Percentiles rank a stretch among this genome's conserved stretches.
phyloP scores from a whole-genome alignment of 2,113 vertebrate species.

The Haemorhous mexicanus region DNA sequence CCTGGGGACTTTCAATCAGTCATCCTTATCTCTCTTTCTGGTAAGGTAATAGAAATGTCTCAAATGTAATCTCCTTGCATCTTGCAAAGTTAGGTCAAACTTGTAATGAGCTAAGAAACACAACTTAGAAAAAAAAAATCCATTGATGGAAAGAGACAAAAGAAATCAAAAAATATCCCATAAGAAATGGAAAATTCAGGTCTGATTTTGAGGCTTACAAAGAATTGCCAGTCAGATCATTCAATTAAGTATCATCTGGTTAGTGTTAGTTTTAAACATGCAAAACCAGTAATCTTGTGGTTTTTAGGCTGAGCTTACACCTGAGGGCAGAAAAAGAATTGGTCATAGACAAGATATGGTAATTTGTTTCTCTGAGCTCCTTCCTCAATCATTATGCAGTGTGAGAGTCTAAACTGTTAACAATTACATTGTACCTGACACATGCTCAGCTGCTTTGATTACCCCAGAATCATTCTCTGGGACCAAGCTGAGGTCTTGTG shows the following conservation, averaged over 20 bases:
- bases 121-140: not conserved
- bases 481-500: not conserved
- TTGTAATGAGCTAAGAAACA: not conserved
- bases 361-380: not conserved
- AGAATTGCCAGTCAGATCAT: rapidly evolving
- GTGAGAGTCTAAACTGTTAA: not conserved
- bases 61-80: not conserved
- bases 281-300: not conserved
- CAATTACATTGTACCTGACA: not conserved
- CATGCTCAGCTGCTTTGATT: not conserved
- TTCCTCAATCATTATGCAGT: not conserved
- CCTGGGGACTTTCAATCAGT: not conserved
- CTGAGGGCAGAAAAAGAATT: not conserved
- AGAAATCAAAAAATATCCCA: not conserved
- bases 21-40: not conserved
- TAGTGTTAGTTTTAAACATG: not conserved
- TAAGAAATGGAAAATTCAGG: not conserved
- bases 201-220: not conserved
- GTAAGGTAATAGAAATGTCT: not conserved
- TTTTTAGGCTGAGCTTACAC: not conserved
- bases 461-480: not conserved
- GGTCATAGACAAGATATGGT: not conserved
- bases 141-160: not conserved
- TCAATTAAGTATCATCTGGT: not conserved
- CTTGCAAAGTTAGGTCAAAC: not conserved